Evolutionary conservation across 2,888 invertebrate genomes (phyloP), one percentile per base, ranked within the genome.

Genomic region (Apotomis capreana): DNA sequence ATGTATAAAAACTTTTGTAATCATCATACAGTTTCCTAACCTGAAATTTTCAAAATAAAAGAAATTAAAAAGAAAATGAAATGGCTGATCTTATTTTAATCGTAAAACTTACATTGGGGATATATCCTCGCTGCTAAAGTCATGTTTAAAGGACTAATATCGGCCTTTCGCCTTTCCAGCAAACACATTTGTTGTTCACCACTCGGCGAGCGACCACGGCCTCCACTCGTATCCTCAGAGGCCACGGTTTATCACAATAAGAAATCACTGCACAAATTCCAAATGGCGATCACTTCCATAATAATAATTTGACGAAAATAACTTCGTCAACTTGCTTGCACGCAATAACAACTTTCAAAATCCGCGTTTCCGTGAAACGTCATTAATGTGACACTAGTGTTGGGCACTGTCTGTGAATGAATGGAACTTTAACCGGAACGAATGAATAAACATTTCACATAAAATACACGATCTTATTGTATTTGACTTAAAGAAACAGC

Each of bases 61-160:
- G 13, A 10, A 26, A 5, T 9, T 54, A 13, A 5, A 26, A 13
- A 10, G 13, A 10, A 37, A 36, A 37, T n/a, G 37, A 12, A 2
- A 12, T 6, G 12, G 12, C 2, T 58, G 37, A 37, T 60, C 10
- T 60, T 9, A 13, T 49, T 10, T 49, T 49, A 49, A 37, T 10
- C 40, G 5, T 6, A 49, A 54, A 79, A 89, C 91, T 92, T 87
- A 91, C 92, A 90, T 83, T 86, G 89, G 46, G 86, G 81, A 73
- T 84, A 83, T 81, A 91, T 81, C 81, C 89, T 88, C 69, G 89
- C 87, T 58, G 92, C 87, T 79, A 92, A 82, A 78, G 91, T 92
- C 91, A 92, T 92, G 74, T 87, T 87, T 78, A 85, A 78, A 80
- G 85, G 82, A 79, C 80, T 79, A 79, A 85, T 81, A 76, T 78